Conservation (phyloP, 2,797 vertebrate species). For the Hirundo rustica region DNA sequence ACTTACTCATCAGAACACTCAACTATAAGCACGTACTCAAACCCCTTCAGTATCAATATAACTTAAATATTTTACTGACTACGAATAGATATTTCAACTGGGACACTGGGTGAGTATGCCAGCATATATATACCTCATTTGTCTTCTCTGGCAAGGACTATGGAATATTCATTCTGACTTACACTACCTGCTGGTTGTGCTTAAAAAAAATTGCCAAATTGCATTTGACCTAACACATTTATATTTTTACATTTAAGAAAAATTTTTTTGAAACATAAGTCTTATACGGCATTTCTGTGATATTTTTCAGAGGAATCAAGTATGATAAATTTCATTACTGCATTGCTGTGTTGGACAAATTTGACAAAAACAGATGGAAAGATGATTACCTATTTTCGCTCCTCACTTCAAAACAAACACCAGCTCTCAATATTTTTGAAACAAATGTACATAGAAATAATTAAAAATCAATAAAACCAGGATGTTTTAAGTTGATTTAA, state of each 20-base stretch:
- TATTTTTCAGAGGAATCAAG: not conserved
- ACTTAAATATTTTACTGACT: conserved; percentile 2
- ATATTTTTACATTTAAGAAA: not conserved
- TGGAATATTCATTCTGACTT: not conserved
- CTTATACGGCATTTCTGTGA: not conserved
- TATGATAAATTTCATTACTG: not conserved
- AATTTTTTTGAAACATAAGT: not conserved
- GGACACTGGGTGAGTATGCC: not conserved
- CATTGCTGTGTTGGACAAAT: not conserved
- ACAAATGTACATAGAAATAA: not conserved
- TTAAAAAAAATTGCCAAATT: not conserved
- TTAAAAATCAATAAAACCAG: not conserved
- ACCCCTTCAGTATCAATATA: not conserved
- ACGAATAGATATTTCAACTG: not conserved
- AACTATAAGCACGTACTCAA: not conserved
- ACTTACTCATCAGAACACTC: not conserved
- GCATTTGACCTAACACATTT: not conserved
- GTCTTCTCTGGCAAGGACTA: not conserved
- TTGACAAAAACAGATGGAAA: not conserved
- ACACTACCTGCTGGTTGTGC: not conserved
- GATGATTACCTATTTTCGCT: not conserved
- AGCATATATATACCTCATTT: not conserved
- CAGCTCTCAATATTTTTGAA: not conserved
- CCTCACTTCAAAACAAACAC: not conserved
- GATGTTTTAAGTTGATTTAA: not conserved